Evolutionary conservation across 2,113 vertebrate species (phyloP).

Genomic region (Petaurus breviceps): DNA sequence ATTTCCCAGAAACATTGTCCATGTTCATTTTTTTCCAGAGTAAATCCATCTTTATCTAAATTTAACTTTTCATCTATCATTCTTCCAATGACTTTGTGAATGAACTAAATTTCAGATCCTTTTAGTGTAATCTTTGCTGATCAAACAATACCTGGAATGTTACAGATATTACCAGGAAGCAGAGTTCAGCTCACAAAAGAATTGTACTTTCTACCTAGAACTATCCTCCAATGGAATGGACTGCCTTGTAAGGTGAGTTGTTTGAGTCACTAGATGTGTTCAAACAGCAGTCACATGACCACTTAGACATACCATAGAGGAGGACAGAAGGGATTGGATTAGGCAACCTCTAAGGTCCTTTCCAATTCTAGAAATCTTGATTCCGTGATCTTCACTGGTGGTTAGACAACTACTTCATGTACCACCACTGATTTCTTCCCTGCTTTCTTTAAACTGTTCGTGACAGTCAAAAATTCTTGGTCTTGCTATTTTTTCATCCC

Average conservation of each 20-base stretch:
- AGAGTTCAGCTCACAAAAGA: neutral
- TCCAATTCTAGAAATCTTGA: neutral
- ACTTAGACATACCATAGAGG: neutral
- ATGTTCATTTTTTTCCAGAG: conserved; percentile 1
- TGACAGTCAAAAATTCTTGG: conserved; percentile 16
- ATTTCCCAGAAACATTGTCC: conserved; percentile 4
- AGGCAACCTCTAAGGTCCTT: neutral
- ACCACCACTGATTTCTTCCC: conserved; percentile 17
- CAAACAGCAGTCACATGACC: neutral
- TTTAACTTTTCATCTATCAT: neutral
- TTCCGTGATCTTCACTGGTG: neutral
- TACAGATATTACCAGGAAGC: neutral
- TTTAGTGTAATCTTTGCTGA: neutral
- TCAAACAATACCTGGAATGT: neutral
- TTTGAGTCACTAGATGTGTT: neutral
- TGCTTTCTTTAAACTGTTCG: conserved; percentile 39
- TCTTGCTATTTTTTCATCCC: conserved; percentile 38
- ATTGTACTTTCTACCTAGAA: neutral
- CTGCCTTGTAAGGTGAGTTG: neutral
- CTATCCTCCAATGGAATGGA: neutral
- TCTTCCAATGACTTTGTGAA: neutral
- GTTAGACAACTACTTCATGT: conserved; percentile 20
- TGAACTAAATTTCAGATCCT: conserved; percentile 24
- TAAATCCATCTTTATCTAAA: conserved; percentile 35
- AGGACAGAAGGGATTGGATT: neutral